Percentiles rank a stretch among this genome's conserved stretches.
Evolutionary conservation across 1,140 invertebrate species (phyloP).

Genomic region (Micrasema minimum): DNA sequence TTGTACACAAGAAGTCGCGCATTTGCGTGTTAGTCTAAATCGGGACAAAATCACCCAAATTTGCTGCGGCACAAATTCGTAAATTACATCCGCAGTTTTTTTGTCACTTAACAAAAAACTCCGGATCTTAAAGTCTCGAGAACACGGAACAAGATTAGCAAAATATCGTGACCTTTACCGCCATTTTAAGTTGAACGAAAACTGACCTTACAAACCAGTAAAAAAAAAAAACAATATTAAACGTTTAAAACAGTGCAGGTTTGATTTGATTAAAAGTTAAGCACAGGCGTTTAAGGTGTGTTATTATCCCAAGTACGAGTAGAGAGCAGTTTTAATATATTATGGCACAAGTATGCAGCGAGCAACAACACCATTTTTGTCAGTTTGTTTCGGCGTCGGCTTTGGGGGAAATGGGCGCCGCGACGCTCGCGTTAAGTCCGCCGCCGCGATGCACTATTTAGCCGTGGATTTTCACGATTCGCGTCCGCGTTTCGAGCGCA

Average conservation of each 20-base stretch:
- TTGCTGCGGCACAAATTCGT: not conserved
- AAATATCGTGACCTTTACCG: constrained; percentile 15
- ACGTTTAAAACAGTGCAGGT: not conserved
- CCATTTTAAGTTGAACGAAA: constrained; percentile 23
- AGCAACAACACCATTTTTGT: no score
- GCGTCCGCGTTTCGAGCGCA: not conserved
- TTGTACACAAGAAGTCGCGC: no score
- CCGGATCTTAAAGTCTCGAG: not conserved
- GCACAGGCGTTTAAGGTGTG: not conserved
- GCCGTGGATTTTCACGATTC: not conserved
- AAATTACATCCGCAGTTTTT: not conserved
- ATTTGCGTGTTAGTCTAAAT: not conserved
- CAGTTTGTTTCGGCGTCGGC: no score
- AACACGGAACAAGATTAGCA: not conserved
- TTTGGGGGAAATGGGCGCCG: no score
- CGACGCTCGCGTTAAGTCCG: not conserved
- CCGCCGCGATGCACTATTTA: not conserved
- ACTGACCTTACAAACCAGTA: not conserved
- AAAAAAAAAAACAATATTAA: not conserved
- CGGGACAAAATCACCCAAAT: not conserved
- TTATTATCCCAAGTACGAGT: no score
- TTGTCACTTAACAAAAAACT: not conserved
- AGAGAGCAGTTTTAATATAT: no score
- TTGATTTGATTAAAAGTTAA: not conserved
- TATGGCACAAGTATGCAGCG: no score